A percentile compares a stretch with the other conserved stretches of the same genome.
phyloP scores from a whole-genome alignment of 1,140 invertebrate species.

The Aphelenchoides besseyi region DNA sequence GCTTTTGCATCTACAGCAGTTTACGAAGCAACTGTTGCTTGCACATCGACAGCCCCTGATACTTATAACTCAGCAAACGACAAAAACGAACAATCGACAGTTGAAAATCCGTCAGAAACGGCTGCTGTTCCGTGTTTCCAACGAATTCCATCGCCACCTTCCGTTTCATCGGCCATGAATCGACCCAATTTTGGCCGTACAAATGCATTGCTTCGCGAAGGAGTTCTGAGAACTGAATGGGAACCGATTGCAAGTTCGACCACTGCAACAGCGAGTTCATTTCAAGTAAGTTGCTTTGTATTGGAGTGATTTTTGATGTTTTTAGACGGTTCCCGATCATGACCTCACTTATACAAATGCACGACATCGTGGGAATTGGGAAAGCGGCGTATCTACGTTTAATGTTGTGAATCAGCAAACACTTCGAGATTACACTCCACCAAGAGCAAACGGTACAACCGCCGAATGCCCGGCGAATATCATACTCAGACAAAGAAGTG shows the following conservation, averaged over 20 bases:
- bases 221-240: conserved; percentile 1
- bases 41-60: background rate
- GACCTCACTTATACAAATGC: conserved; percentile 28
- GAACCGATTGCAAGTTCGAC: background rate
- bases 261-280: conserved; percentile 6
- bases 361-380: conserved; percentile 30
- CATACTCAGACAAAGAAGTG: background rate
- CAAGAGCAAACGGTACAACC: background rate
- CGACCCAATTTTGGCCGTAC: background rate
- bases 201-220: conserved; percentile 6
- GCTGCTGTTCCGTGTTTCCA: background rate
- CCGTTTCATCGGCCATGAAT: background rate
- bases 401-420: conserved; percentile 12
- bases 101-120: background rate
- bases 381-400: conserved; percentile 14
- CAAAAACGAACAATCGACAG: background rate
- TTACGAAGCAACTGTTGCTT: conserved; percentile 2
- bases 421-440: background rate
- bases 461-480: conserved; percentile 1
- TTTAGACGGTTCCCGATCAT: conserved; percentile 35
- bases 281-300: conserved; percentile 13
- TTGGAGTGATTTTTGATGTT: conserved; percentile 2
- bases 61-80: background rate
- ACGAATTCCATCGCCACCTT: conserved; percentile 9
- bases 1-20: conserved; percentile 7